Evolutionary conservation across 2,888 invertebrate genomes (phyloP).

Genomic region (Aphodius granarius): DNA sequence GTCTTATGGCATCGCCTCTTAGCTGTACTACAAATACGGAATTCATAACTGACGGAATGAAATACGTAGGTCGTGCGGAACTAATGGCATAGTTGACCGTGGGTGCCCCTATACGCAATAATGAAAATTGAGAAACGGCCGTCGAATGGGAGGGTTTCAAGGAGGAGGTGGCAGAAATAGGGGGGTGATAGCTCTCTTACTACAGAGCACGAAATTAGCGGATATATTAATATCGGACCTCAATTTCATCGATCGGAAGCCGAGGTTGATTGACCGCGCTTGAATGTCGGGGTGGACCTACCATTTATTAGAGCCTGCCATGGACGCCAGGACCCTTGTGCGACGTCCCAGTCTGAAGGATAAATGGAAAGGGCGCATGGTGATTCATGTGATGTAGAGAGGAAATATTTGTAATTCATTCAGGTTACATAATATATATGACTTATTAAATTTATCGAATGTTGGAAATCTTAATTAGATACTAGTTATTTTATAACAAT

Average conservation of each 20-base stretch:
- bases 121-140: neutral
- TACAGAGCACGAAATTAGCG: constrained; percentile 13
- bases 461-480: too few species aligned
- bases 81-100: neutral
- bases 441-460: too few species aligned
- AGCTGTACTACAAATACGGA: neutral
- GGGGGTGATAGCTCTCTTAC: neutral
- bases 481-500: too few species aligned
- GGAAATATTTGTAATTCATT: neutral
- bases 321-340: neutral
- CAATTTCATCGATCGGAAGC: constrained; percentile 35
- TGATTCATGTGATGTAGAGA: neutral
- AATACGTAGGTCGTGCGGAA: neutral
- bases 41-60: neutral
- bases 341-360: neutral
- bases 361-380: neutral
- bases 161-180: neutral
- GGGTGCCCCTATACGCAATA: neutral
- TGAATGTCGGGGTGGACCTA: constrained; percentile 22
- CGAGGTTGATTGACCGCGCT: constrained; percentile 37
- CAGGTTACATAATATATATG: too few species aligned
- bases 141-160: neutral
- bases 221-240: constrained; percentile 38
- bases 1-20: too few species aligned
- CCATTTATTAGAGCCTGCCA: constrained; percentile 19